A percentile compares a stretch with the other conserved stretches of the same genome.
Evolutionary conservation across 2,797 vertebrate species (phyloP).

Genomic region (Acestrorhynchus altus): DNA sequence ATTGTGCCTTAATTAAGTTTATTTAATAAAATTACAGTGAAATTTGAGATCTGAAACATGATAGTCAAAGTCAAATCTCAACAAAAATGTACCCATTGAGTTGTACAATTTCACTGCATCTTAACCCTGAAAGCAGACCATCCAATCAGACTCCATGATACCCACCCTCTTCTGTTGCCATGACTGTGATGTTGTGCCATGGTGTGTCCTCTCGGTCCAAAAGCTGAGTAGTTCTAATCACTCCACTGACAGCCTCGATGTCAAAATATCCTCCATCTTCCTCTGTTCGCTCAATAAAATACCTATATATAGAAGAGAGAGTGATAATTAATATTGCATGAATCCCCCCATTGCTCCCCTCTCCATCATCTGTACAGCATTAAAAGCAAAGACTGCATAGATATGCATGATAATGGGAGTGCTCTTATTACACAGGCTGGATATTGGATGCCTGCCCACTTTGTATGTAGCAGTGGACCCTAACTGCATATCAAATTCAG

Average conservation of each 20-base stretch:
- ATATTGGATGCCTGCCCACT: constrained; percentile 29
- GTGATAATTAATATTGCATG: constrained; percentile 48
- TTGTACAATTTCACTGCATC: not conserved
- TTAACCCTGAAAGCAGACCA: not conserved
- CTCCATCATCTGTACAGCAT: constrained; percentile 42
- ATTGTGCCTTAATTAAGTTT: not conserved
- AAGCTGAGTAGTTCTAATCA: constrained; percentile 86
- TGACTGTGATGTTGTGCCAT: constrained; percentile 95
- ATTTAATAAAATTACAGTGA: not conserved
- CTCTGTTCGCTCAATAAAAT: constrained; percentile 85
- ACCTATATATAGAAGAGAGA: constrained; percentile 75
- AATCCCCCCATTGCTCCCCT: constrained; percentile 21
- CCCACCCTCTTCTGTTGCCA: constrained; percentile 94
- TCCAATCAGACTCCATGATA: constrained; percentile 54
- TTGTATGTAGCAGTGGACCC: constrained; percentile 12
- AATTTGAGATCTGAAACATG: not conserved
- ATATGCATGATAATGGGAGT: constrained; percentile 39
- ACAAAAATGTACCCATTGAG: not conserved
- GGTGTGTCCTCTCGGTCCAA: constrained; percentile 91
- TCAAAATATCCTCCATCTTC: constrained; percentile 86
- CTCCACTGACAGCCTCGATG: constrained; percentile 89
- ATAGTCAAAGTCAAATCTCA: too few relatives aligned
- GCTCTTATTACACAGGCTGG: constrained; percentile 19
- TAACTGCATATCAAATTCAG: not conserved
- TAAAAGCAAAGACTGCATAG: constrained; percentile 32